Evolutionary conservation across 2,113 vertebrate genomes (phyloP).

Genomic region (Gracilinanus agilis): DNA sequence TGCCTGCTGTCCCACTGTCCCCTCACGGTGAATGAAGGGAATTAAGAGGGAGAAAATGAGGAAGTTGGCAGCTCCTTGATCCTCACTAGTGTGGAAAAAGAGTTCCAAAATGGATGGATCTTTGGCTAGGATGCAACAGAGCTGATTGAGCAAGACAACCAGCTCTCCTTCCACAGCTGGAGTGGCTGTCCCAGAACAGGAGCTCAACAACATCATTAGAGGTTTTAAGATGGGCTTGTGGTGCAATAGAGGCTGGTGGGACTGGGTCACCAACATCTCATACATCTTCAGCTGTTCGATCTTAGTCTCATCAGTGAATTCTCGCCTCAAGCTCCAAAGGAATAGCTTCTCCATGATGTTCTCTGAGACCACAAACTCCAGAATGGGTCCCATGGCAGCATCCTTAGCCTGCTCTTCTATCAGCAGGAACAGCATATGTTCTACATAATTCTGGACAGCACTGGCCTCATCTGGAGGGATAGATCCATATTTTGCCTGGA

Average conservation of each 20-base stretch:
- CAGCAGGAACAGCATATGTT: slow-evolving; percentile 97
- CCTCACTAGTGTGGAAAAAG: slow-evolving; percentile 98
- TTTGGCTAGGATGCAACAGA: slow-evolving; percentile 96
- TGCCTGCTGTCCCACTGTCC: slow-evolving; percentile 95
- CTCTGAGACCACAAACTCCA: slow-evolving; percentile 98
- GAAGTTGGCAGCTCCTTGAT: slow-evolving; percentile 98
- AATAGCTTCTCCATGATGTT: slow-evolving; percentile 99
- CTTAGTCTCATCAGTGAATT: slow-evolving; percentile 97
- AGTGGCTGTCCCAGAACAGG: slow-evolving; percentile 90
- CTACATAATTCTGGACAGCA: slow-evolving; percentile 98
- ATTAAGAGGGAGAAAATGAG: slow-evolving; percentile 98
- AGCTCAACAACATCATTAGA: slow-evolving; percentile 97
- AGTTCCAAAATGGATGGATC: slow-evolving; percentile 96
- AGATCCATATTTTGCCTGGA: slow-evolving; percentile 86
- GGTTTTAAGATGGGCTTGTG: slow-evolving; percentile 97
- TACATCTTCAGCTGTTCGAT: slow-evolving; percentile 98
- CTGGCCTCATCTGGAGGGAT: slow-evolving; percentile 95
- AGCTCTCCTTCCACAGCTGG: slow-evolving; percentile 92
- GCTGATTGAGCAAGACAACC: slow-evolving; percentile 94
- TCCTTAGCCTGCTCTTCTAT: slow-evolving; percentile 94
- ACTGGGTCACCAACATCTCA: slow-evolving; percentile 95
- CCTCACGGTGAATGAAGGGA: slow-evolving; percentile 97
- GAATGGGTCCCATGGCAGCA: slow-evolving; percentile 96
- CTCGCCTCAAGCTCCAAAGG: slow-evolving; percentile 95
- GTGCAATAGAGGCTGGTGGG: slow-evolving; percentile 95